Evolutionary conservation across 1,140 invertebrate genomes (phyloP).

Genomic region (Galleria mellonella): DNA sequence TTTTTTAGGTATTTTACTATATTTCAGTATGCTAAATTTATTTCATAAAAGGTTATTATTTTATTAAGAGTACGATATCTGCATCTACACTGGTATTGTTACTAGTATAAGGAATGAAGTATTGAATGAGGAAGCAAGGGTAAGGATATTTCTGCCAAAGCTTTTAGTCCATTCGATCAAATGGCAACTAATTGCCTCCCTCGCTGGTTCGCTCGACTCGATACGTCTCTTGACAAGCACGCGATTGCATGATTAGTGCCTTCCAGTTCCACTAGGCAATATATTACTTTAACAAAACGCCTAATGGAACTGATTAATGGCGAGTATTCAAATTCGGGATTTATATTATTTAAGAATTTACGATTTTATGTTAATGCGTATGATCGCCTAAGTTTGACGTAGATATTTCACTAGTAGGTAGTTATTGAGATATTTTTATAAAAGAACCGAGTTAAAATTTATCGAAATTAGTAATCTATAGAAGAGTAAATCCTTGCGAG

Average conservation of each 20-base stretch:
- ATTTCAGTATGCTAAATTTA: too few relatives aligned
- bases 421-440: too few relatives aligned
- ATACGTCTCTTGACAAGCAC: neutral
- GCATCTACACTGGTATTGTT: too few relatives aligned
- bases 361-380: neutral
- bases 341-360: neutral
- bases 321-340: neutral
- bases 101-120: too few relatives aligned
- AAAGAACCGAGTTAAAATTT: too few relatives aligned
- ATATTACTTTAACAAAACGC: constrained; percentile 1
- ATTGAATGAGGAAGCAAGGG: neutral
- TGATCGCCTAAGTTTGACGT: too few relatives aligned
- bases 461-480: too few relatives aligned
- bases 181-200: neutral
- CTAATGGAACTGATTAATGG: neutral
- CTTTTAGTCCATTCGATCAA: constrained; percentile 1
- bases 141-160: neutral
- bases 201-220: neutral
- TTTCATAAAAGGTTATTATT: too few relatives aligned
- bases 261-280: neutral
- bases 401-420: too few relatives aligned
- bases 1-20: too few relatives aligned
- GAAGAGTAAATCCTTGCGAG: too few relatives aligned
- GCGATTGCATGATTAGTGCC: constrained; percentile 1
- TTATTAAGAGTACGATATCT: too few relatives aligned